A percentile compares a stretch with the other conserved stretches of the same genome.
Conservation (phyloP, 1,140 invertebrate species). For the Orius insidiosus region DNA sequence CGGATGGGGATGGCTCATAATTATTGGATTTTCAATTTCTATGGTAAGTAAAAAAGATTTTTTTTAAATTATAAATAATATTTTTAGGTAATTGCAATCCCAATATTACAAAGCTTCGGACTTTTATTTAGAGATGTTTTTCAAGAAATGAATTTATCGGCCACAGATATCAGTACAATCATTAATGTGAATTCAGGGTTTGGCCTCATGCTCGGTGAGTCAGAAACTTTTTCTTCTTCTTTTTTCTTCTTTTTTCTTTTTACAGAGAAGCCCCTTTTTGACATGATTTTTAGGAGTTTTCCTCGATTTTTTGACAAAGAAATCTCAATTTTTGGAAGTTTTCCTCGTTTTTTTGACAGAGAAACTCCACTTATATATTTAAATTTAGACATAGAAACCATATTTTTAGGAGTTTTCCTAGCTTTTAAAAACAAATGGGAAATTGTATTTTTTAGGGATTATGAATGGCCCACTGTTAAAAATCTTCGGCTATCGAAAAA, state of each 20-base stretch:
- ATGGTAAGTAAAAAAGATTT: slow-evolving; percentile 44
- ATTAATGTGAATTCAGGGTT: slow-evolving; percentile 40
- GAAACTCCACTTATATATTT: no score
- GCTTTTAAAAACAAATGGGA: no score
- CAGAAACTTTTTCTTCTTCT: no score
- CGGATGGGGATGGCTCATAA: slow-evolving; percentile 46
- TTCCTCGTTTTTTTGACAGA: no score
- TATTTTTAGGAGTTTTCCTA: no score
- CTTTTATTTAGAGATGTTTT: slow-evolving; percentile 19
- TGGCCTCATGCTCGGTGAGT: slow-evolving; percentile 34
- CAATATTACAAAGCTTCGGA: slow-evolving; percentile 19
- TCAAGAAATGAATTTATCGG: slow-evolving; percentile 22
- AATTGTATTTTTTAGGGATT: slow-evolving; percentile 28
- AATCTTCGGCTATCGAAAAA: slow-evolving; percentile 35
- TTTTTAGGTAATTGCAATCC: slow-evolving; percentile 19
- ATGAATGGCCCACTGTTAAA: slow-evolving; percentile 36
- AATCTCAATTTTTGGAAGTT: no score
- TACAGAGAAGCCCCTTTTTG: no score
- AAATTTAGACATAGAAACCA: no score
- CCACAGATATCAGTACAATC: slow-evolving; percentile 35
- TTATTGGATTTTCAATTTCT: slow-evolving; percentile 36
- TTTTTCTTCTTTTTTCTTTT: no score
- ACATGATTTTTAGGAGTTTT: no score
- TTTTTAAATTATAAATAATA: slow-evolving; percentile 2
- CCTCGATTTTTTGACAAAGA: no score